A percentile compares a stretch with the other conserved stretches of the same genome.
Evolutionary conservation across 2,113 vertebrate species (phyloP).

Genomic region (Salvator merianae): DNA sequence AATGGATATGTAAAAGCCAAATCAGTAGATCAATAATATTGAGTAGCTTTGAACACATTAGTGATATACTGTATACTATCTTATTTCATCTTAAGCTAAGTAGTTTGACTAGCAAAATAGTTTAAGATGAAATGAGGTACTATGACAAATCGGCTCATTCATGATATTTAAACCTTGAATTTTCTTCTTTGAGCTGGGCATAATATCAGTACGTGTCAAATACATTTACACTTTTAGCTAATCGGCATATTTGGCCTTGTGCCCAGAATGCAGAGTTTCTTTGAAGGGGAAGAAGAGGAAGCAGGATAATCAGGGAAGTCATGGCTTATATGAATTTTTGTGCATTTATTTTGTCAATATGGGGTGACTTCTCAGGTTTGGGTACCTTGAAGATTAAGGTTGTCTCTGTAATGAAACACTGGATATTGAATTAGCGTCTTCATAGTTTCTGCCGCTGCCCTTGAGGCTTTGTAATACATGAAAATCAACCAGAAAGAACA

Average conservation of each 20-base stretch:
- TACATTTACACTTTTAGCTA: conserved; percentile 44
- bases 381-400: not conserved
- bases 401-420: not conserved
- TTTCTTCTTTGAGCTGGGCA: conserved; percentile 10
- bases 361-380: not conserved
- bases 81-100: not conserved
- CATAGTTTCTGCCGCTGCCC: no score
- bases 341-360: not conserved
- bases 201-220: conserved; percentile 13
- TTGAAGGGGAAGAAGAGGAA: conserved; percentile 16
- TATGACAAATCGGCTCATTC: not conserved
- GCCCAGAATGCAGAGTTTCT: conserved; percentile 48
- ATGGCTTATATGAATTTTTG: conserved; percentile 33
- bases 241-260: conserved; percentile 45
- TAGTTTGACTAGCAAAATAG: no score
- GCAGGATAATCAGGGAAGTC: conserved; percentile 43
- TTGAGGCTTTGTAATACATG: not conserved
- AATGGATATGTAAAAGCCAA: not conserved
- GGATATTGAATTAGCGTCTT: not conserved
- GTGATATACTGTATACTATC: not conserved
- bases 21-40: not conserved
- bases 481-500: not conserved
- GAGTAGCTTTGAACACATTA: not conserved
- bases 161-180: not conserved
- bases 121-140: not conserved